Evolutionary conservation across 2,113 vertebrate genomes (phyloP), one percentile per base, ranked within the genome.

Genomic region (Setophaga coronata): DNA sequence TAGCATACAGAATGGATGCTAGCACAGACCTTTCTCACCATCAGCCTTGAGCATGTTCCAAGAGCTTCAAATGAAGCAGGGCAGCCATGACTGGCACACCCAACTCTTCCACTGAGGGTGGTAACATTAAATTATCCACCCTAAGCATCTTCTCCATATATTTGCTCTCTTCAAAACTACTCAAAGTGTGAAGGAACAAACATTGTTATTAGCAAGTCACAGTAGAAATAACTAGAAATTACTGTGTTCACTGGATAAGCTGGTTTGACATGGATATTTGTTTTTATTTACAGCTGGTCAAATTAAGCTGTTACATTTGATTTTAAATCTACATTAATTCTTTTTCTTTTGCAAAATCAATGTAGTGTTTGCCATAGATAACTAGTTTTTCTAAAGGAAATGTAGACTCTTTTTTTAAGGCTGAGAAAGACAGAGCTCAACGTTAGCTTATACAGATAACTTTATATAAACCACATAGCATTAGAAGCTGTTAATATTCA

Each of bases 401-500:
- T 40, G 16, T 14, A 72, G 42, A 25, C 3, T 65, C 36, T 74
- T 34, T 20, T 23, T 47, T 19, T 26, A 6, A 70, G 81, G 56
- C 28, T 47, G 43, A 93, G 47, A 92, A 83, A 91, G 92, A 60
- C 61, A 66, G 43, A 60, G 8, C 77, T 95, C 82, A 80, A 45
- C 91, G 61, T 45, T 74, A 72, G 90, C 85, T 97, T 93, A 54
- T 89, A 54, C 34, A 92, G 78, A 82, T 91, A 95, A 94, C 26
- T 97, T 93, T 96, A 84, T 93, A 60, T 81, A 97, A 96, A 83
- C 57, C 84, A 38, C 61, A 95, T 71, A 67, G 56, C 51, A 87
- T 82, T 94, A 92, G 72, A 90, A 82, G 78, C n/a, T 94, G 96
- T 97, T 97, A 97, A 97, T 97, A 96, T 95, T 96, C 92, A 97